These are phyloP conservation scores for Hirudo medicinalis DNA, from an alignment of 1,140 invertebrate species.

Conservation along the genomic window DNA sequence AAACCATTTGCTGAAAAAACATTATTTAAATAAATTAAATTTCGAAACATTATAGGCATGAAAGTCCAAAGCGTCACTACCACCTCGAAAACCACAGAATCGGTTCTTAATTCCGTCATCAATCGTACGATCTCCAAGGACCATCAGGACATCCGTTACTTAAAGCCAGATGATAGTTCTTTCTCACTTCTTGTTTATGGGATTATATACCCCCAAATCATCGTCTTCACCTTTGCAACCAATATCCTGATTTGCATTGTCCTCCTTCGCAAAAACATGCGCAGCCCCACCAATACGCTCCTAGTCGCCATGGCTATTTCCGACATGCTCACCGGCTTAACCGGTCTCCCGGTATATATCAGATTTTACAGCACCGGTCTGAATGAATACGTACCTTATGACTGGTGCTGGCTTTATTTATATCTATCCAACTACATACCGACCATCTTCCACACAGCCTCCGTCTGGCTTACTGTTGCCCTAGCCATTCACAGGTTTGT, in stretches of 20 bases:
- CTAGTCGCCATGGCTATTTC: conserved; percentile 9
- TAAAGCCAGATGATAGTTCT: conserved; percentile 4
- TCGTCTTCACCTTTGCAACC: background rate
- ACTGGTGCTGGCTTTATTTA: background rate
- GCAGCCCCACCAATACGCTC: background rate
- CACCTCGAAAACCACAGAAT: background rate
- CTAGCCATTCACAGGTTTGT: conserved; percentile 3
- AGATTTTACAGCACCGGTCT: background rate
- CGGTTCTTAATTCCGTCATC: background rate
- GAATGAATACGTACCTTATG: background rate
- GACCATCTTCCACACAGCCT: conserved; percentile 10
- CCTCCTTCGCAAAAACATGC: background rate
- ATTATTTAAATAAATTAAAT: too few species aligned
- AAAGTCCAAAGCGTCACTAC: background rate
- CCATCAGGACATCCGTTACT: background rate
- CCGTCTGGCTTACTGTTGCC: background rate
- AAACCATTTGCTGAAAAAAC: too few species aligned
- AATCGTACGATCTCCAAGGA: background rate
- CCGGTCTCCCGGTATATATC: background rate
- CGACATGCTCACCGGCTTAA: conserved; percentile 7
- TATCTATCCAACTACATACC: conserved; percentile 8
- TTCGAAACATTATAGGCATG: too few species aligned
- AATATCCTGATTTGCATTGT: conserved; percentile 4
- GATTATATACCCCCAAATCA: background rate
- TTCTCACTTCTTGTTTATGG: background rate